phyloP scores from a whole-genome alignment of 2,113 vertebrate genomes.

The Sula dactylatra region DNA sequence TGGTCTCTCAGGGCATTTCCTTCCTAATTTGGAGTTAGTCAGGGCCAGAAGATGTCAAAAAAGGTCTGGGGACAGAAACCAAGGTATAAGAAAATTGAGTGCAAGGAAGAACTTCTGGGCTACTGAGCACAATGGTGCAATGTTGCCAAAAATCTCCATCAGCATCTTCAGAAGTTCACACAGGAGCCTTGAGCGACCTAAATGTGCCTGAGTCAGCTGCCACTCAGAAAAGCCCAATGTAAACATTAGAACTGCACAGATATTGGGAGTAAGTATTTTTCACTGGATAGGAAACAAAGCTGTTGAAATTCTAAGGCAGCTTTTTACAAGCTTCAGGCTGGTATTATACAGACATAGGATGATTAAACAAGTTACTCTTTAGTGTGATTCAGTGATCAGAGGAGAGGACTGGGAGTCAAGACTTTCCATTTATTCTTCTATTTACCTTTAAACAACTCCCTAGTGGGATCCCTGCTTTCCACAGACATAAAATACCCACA shows the following conservation, averaged over 20 bases:
- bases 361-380: neutral
- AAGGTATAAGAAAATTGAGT: neutral
- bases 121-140: neutral
- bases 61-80: neutral
- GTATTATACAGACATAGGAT: neutral
- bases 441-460: conserved; percentile 19
- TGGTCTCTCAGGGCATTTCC: neutral
- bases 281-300: neutral
- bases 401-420: neutral
- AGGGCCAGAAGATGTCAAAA: neutral
- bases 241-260: neutral
- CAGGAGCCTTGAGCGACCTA: neutral
- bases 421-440: neutral
- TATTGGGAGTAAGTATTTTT: neutral
- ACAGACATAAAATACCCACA: neutral
- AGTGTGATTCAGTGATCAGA: neutral
- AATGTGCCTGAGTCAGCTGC: rapidly evolving
- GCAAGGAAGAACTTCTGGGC: neutral
- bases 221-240: neutral
- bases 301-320: neutral
- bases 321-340: neutral
- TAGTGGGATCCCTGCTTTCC: neutral
- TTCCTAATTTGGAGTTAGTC: neutral
- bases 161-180: neutral
- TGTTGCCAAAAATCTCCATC: neutral